Conservation (phyloP, 2,888 invertebrate species). For the Formica aserva region DNA sequence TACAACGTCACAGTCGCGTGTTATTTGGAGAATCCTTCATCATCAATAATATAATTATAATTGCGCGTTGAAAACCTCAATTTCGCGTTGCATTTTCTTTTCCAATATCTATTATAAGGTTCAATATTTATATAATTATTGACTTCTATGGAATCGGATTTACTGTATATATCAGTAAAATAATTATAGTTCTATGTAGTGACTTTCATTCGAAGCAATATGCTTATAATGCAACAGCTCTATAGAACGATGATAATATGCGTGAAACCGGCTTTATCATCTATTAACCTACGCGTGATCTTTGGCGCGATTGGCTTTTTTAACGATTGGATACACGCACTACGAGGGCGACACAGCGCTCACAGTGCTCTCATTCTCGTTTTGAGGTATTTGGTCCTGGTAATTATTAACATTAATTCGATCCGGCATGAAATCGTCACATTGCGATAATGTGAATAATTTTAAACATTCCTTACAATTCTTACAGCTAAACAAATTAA, state of each 20-base stretch:
- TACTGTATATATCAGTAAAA: not conserved
- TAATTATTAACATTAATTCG: not conserved
- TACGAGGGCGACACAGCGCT: slow-evolving; percentile 25
- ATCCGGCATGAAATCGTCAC: not conserved
- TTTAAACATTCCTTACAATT: not conserved
- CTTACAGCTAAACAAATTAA: not conserved
- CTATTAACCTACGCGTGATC: slow-evolving; percentile 25
- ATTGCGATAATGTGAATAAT: not conserved
- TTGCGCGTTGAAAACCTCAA: not conserved
- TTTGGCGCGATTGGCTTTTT: slow-evolving; percentile 18
- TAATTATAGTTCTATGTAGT: not conserved
- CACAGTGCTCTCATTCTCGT: slow-evolving; percentile 21
- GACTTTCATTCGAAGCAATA: not conserved
- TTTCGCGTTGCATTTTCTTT: not conserved
- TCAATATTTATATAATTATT: not conserved
- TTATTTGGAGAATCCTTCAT: not conserved
- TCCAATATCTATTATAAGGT: not conserved
- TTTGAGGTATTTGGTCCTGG: not conserved
- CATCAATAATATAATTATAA: not conserved
- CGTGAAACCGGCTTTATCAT: slow-evolving; percentile 20
- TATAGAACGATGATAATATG: not conserved
- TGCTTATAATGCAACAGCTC: not conserved
- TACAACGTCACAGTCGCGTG: not conserved
- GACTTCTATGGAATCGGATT: not conserved
- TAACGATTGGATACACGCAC: slow-evolving; percentile 19